Conservation (phyloP, 2,888 invertebrate genomes). For the Disparrhopalites patrizii region DNA sequence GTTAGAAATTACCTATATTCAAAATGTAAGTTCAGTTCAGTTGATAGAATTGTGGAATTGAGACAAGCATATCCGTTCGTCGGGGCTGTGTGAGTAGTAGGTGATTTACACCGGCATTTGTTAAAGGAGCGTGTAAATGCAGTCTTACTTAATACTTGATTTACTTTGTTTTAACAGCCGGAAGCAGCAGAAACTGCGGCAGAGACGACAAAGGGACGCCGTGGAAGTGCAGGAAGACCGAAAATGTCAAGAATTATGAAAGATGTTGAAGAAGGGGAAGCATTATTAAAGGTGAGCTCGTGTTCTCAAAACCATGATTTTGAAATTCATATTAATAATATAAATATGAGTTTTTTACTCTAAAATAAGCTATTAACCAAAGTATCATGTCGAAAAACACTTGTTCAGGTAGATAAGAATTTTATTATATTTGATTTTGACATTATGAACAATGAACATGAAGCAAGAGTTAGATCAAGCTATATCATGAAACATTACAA, state of each 20-base stretch:
- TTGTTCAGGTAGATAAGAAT: neutral
- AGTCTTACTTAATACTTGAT: slow-evolving; percentile 2
- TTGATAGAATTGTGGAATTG: too few species aligned
- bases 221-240: slow-evolving; percentile 40
- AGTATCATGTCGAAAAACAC: too few species aligned
- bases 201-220: slow-evolving; percentile 34
- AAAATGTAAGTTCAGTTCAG: too few species aligned
- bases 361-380: too few species aligned
- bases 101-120: too few species aligned
- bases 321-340: too few species aligned
- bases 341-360: too few species aligned
- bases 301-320: too few species aligned
- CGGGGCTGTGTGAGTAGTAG: too few species aligned
- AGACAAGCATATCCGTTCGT: too few species aligned
- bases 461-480: neutral
- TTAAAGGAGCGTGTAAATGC: too few species aligned
- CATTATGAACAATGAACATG: neutral
- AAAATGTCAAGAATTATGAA: slow-evolving; percentile 46
- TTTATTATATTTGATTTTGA: neutral
- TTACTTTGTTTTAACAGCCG: slow-evolving; percentile 26
- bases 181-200: slow-evolving; percentile 30
- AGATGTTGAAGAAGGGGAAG: slow-evolving; percentile 47
- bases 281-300: slow-evolving; percentile 45
- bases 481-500: neutral
- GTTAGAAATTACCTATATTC: too few species aligned